Percentiles rank a stretch among this genome's conserved stretches.
phyloP scores from a whole-genome alignment of 2,113 vertebrate species.

The Sus scrofa region T2T-Sscrofa CM000812.6:128676501-128677000 shows the following conservation, averaged over 20 bases:
- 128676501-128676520: constrained; percentile 28
- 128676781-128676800: background rate
- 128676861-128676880: constrained; percentile 14
- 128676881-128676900: constrained; percentile 19
- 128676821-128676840: background rate
- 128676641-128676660: background rate
- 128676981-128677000: background rate
- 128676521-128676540: constrained; percentile 18
- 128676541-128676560: background rate
- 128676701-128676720: background rate
- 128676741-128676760: constrained; percentile 34
- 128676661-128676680: constrained; percentile 39
- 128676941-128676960: background rate
- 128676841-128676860: constrained; percentile 20
- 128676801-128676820: background rate
- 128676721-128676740: constrained; percentile 45
- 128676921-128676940: background rate
- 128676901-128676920: background rate
- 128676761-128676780: constrained; percentile 10
- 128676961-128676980: background rate
- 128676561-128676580: background rate
- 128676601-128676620: constrained; percentile 22
- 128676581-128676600: background rate
- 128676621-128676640: background rate
- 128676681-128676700: constrained; percentile 22